These are phyloP conservation scores for Latheticus oryzae DNA, from an alignment of 2,888 invertebrate genomes.

Conservation along the genomic window DNA sequence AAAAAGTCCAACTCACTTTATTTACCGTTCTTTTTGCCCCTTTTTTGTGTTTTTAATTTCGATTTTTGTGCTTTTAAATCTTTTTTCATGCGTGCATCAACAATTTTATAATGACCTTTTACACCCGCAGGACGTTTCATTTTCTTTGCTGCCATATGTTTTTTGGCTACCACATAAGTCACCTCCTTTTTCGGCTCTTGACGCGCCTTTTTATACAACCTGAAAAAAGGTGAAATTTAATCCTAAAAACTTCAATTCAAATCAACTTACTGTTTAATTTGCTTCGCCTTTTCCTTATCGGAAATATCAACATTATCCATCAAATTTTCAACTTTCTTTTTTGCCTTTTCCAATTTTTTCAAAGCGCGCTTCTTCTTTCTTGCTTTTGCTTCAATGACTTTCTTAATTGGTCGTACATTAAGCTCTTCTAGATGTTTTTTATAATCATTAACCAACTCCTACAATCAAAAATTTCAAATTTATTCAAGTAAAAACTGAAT, in stretches of 20 bases:
- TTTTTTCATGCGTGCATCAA: constrained; percentile 96
- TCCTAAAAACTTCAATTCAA: constrained; percentile 18
- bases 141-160: constrained; percentile 80
- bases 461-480: too few species aligned
- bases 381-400: constrained; percentile 97
- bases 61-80: constrained; percentile 79
- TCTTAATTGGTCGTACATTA: constrained; percentile 95
- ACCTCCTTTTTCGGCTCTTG: constrained; percentile 88
- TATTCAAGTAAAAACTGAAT: too few species aligned
- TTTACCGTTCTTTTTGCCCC: constrained; percentile 53
- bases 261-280: constrained; percentile 82
- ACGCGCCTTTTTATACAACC: constrained; percentile 91
- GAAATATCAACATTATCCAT: constrained; percentile 91
- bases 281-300: constrained; percentile 92
- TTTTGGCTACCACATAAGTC: constrained; percentile 94
- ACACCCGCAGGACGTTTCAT: constrained; percentile 86
- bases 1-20: constrained; percentile 56
- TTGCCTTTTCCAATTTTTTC: constrained; percentile 89
- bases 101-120: constrained; percentile 93
- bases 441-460: constrained; percentile 88
- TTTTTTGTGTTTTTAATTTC: constrained; percentile 55
- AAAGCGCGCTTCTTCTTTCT: constrained; percentile 93
- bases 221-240: constrained; percentile 56
- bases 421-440: constrained; percentile 85
- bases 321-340: constrained; percentile 95